Evolutionary conservation across 2,888 invertebrate genomes (phyloP).

Genomic region (Drosophila eohydei): DNA sequence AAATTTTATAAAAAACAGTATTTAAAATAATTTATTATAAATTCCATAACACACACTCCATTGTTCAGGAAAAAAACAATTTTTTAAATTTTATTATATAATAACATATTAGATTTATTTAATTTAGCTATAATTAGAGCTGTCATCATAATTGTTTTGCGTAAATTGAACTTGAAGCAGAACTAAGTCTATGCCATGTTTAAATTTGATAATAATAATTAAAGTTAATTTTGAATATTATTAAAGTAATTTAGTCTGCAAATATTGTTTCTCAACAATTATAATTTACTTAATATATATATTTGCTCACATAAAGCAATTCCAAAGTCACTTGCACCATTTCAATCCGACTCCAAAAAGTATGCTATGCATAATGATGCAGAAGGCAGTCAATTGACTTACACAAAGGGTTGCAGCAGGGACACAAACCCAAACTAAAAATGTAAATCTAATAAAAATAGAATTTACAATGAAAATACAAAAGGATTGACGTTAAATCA

Average conservation of each 20-base stretch:
- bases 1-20: too few species aligned
- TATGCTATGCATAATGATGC: constrained; percentile 17
- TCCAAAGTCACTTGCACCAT: not conserved
- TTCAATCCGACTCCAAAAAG: constrained; percentile 37
- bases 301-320: too few species aligned
- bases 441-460: constrained; percentile 7
- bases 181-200: not conserved
- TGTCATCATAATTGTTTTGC: not conserved
- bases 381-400: not conserved
- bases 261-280: too few species aligned
- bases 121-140: not conserved
- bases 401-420: constrained; percentile 22
- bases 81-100: too few species aligned
- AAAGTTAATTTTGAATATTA: too few species aligned
- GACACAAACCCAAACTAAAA: constrained; percentile 18
- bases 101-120: not conserved
- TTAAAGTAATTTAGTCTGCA: too few species aligned
- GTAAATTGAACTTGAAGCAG: not conserved
- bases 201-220: not conserved
- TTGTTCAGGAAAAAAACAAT: not conserved
- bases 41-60: too few species aligned
- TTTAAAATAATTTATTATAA: too few species aligned
- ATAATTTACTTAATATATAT: too few species aligned
- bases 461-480: not conserved
- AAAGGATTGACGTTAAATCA: constrained; percentile 6